phyloP scores from a whole-genome alignment of 1,140 invertebrate genomes.

The Nylanderia fulva region DNA sequence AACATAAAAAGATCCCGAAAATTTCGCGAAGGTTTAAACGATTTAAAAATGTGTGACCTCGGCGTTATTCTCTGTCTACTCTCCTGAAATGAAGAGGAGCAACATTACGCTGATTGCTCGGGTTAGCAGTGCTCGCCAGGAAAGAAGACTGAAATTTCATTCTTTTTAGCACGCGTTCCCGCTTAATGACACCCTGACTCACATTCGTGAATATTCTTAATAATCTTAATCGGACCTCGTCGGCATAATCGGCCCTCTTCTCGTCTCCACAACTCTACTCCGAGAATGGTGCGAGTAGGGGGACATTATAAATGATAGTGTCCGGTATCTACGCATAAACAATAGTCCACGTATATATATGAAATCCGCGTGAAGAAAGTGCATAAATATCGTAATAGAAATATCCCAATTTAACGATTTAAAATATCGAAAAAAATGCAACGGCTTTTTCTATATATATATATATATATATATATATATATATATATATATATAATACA shows the following conservation, averaged over 20 bases:
- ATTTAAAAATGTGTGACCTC: conserved; percentile 38
- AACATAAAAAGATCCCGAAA: conserved; percentile 13
- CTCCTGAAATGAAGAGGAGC: conserved; percentile 34
- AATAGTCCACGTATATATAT: not conserved
- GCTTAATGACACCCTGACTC: conserved; percentile 67
- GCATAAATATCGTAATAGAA: not conserved
- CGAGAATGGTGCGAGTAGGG: not conserved
- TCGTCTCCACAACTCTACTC: conserved; percentile 19
- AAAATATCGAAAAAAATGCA: too few species aligned
- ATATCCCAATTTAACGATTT: not conserved
- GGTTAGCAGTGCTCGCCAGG: conserved; percentile 17
- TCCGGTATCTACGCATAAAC: conserved; percentile 27
- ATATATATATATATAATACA: too few species aligned
- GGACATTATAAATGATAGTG: conserved; percentile 33
- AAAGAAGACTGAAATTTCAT: conserved; percentile 61
- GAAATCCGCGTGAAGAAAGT: not conserved
- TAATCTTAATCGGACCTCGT: conserved; percentile 73
- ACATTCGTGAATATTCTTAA: conserved; percentile 76
- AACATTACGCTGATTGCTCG: conserved; percentile 59
- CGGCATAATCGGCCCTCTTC: conserved; percentile 60
- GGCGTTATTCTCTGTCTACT: conserved; percentile 1
- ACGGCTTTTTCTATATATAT: too few species aligned
- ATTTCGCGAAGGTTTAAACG: conserved; percentile 44
- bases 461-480: too few species aligned
- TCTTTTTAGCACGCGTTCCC: conserved; percentile 59